Conservation (phyloP, 2,113 vertebrate species). For the Chamaea fasciata region DNA sequence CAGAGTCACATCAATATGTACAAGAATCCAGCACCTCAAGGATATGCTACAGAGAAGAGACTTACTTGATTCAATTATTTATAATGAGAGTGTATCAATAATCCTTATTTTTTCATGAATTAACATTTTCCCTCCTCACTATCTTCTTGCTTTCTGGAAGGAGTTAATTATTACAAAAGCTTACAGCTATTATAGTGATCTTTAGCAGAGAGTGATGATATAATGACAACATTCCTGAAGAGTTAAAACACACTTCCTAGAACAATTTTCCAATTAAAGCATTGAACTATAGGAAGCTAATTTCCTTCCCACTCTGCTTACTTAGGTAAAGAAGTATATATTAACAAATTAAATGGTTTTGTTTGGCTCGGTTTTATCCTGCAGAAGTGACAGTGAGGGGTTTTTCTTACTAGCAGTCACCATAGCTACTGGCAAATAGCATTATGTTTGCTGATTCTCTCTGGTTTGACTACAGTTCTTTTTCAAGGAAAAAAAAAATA, state of each 20-base stretch:
- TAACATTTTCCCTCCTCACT: slow-evolving; percentile 29
- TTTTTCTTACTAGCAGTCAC: neutral
- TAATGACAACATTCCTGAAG: neutral
- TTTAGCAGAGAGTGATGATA: neutral
- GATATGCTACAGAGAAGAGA: slow-evolving; percentile 15
- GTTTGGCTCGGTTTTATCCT: neutral
- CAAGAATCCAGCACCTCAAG: slow-evolving; percentile 29
- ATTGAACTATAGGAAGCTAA: neutral
- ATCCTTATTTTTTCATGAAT: slow-evolving; percentile 21
- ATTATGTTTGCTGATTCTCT: neutral
- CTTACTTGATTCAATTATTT: slow-evolving; percentile 57
- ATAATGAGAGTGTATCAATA: slow-evolving; percentile 42
- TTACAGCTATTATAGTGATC: neutral
- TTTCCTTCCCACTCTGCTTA: neutral
- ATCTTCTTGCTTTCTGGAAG: neutral
- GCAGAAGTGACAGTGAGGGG: neutral
- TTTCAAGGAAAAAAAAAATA: neutral
- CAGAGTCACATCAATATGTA: slow-evolving; percentile 37
- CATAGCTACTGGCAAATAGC: slow-evolving; percentile 30
- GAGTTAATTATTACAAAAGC: slow-evolving; percentile 19
- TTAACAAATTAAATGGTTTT: neutral
- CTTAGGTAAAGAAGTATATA: neutral
- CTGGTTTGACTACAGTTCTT: neutral
- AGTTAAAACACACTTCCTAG: neutral
- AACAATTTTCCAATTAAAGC: neutral